Percentiles rank a stretch among this genome's conserved stretches.
Evolutionary conservation across 2,113 vertebrate species (phyloP).

Genomic region (Apodemus sylvaticus): DNA sequence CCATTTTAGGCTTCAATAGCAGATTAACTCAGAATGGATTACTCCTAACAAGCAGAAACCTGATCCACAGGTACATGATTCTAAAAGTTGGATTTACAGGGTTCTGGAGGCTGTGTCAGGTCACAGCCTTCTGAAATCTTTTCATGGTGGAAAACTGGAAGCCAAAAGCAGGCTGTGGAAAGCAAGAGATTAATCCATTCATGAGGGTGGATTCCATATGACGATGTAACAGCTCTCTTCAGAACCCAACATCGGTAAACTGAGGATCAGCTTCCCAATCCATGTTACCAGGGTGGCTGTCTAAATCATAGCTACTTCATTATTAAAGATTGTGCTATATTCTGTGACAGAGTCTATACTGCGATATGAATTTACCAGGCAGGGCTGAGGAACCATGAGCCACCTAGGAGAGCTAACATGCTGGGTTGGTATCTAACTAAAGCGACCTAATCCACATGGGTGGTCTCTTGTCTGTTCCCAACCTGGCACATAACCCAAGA

Average conservation of each 20-base stretch:
- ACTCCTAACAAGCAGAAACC: neutral
- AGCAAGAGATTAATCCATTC: neutral
- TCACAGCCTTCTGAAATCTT: neutral
- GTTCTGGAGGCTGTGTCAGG: neutral
- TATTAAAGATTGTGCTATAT: neutral
- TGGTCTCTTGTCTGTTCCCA: no score
- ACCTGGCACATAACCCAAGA: no score
- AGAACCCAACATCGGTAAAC: neutral
- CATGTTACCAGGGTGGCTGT: neutral
- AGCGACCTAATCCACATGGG: no score
- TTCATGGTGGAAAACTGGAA: neutral
- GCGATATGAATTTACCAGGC: neutral
- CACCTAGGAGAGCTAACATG: rapidly evolving
- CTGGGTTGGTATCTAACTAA: no score
- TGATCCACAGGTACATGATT: neutral
- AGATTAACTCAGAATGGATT: neutral
- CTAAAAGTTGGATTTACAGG: neutral
- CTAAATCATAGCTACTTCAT: neutral
- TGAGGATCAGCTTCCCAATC: neutral
- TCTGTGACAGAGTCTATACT: rapidly evolving
- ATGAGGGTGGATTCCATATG: neutral
- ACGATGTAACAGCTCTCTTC: neutral
- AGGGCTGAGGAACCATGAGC: neutral
- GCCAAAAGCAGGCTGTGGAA: neutral
- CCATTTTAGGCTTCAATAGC: neutral